Evolutionary conservation across 2,888 invertebrate species (phyloP).

Genomic region (Drosophila mayaguana): DNA sequence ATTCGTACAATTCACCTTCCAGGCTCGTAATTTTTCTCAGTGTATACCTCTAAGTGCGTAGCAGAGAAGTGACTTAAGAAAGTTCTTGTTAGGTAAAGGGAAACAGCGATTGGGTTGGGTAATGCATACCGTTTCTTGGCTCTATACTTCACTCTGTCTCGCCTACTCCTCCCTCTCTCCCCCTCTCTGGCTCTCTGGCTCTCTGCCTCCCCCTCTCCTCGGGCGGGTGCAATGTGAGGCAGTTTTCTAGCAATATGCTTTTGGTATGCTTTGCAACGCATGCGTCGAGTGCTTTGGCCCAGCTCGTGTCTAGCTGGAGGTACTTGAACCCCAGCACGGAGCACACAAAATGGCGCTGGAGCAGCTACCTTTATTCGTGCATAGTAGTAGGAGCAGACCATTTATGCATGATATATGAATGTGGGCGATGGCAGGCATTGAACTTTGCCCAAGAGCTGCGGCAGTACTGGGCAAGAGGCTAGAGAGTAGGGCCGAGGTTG

Average conservation of each 20-base stretch:
- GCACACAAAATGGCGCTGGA: conserved; percentile 66
- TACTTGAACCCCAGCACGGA: conserved; percentile 71
- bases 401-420: conserved; percentile 61
- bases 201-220: not conserved
- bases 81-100: conserved; percentile 54
- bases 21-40: conserved; percentile 7
- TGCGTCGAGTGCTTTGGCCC: conserved; percentile 58
- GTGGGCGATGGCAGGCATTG: conserved; percentile 62
- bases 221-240: conserved; percentile 56
- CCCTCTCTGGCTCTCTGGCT: not conserved
- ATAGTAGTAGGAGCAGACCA: conserved; percentile 16
- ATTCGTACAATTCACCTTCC: too few species aligned
- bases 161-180: not conserved
- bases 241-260: conserved; percentile 52
- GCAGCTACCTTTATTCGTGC: conserved; percentile 45
- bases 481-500: not conserved
- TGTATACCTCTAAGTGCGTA: conserved; percentile 47
- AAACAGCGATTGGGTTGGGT: conserved; percentile 51
- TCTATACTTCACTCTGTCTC: not conserved
- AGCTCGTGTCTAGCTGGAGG: conserved; percentile 55
- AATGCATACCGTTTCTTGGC: conserved; percentile 28
- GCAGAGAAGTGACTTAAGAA: conserved; percentile 63
- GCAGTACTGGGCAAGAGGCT: conserved; percentile 33
- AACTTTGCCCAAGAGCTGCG: conserved; percentile 38
- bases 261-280: conserved; percentile 58